A percentile compares a stretch with the other conserved stretches of the same genome.
These are phyloP conservation scores for Aurelia sp. DNA, from an alignment of 30 jellyfish, hydroid and myxozoan genomes.

Conservation along the genomic window DNA sequence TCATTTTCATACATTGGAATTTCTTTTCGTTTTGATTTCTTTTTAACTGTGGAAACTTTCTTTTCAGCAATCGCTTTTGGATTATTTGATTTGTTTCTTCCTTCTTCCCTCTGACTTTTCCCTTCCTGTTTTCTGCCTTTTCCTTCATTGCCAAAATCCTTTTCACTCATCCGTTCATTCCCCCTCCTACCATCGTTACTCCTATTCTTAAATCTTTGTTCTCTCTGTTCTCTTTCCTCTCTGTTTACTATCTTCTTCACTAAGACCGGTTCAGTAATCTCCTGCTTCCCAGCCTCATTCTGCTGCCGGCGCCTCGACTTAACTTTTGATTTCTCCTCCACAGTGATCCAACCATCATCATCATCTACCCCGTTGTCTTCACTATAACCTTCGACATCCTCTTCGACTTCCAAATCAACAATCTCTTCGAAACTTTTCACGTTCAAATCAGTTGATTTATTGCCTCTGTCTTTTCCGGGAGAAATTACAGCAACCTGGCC, in stretches of 20 bases:
- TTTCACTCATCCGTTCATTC: no score
- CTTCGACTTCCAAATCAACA: not conserved
- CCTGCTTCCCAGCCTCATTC: no score
- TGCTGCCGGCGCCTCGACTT: not conserved
- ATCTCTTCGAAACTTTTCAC: not conserved
- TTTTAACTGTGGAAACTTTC: not conserved
- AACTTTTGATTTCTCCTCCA: slow-evolving; percentile 25
- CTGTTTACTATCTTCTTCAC: no score
- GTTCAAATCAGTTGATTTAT: no score
- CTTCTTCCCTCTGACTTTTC: not conserved
- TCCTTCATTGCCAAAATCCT: no score
- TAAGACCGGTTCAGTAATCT: no score
- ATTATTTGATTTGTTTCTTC: not conserved
- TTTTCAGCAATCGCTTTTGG: not conserved
- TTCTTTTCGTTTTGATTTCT: slow-evolving; percentile 47
- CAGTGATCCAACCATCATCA: slow-evolving; percentile 55
- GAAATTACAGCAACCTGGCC: no score
- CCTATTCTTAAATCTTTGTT: no score
- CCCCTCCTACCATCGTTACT: no score
- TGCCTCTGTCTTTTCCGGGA: no score
- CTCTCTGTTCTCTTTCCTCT: no score
- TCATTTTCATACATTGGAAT: slow-evolving; percentile 61
- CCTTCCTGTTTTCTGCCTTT: no score
- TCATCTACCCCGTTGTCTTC: slow-evolving; percentile 12
- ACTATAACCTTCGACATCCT: not conserved